These are phyloP conservation scores for Pedicia rivosa DNA, from an alignment of 2,888 invertebrate species.

Conservation along the genomic window DNA sequence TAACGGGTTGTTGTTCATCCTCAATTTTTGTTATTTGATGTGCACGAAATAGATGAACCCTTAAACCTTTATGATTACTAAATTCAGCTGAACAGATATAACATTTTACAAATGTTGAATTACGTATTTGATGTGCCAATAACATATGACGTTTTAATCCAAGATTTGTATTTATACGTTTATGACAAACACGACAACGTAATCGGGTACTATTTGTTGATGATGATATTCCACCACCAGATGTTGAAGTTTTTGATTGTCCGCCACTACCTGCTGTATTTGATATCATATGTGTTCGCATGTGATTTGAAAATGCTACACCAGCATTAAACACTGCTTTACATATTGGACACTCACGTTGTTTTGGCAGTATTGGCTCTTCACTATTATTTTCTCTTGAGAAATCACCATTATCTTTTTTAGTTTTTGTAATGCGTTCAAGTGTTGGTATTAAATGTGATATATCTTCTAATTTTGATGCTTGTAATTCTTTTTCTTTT, in stretches of 20 bases:
- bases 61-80: constrained; percentile 30
- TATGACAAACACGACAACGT: constrained; percentile 29
- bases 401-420: constrained; percentile 2
- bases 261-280: neutral
- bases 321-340: constrained; percentile 27
- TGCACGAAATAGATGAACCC: constrained; percentile 30
- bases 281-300: constrained; percentile 23
- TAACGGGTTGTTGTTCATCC: neutral
- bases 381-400: constrained; percentile 1
- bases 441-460: no score
- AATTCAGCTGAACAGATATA: constrained; percentile 30
- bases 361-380: neutral
- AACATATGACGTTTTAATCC: constrained; percentile 30
- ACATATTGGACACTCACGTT: constrained; percentile 24
- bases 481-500: constrained; percentile 10
- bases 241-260: neutral
- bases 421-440: constrained; percentile 8
- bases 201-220: constrained; percentile 17
- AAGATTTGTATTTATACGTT: constrained; percentile 29
- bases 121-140: constrained; percentile 28
- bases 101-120: constrained; percentile 29
- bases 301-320: constrained; percentile 28
- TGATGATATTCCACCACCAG: neutral
- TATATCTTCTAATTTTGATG: constrained; percentile 12
- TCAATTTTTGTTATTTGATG: constrained; percentile 15